Evolutionary conservation across 2,888 invertebrate genomes (phyloP), one percentile per base, ranked within the genome.

Genomic region (Phrixothrix hirtus): DNA sequence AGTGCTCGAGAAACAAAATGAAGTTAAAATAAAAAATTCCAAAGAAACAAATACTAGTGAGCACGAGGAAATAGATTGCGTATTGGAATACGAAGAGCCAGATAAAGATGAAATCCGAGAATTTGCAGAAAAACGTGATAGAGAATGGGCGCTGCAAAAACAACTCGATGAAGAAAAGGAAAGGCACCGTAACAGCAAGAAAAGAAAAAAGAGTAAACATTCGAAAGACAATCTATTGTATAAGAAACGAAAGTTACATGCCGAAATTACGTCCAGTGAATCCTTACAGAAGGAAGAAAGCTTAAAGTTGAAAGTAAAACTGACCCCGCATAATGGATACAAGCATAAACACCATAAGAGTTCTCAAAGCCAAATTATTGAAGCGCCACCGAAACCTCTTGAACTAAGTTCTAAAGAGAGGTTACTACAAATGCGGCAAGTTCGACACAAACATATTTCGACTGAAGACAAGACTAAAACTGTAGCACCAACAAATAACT

Each of bases 181-280:
- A 1, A 58, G 63, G 12, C 67, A 68, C 36, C 70, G 71, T 38
- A 60, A 77, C 12, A 79, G 78, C 52, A 81, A 80, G 63, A 81
- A 81, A 64, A 72, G 81, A 17, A 82, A 81, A 64, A 82, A 82
- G 72, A 75, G 66, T 42, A 81, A 81, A 63, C 81, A 82, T 64
- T 81, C 81, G 1, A 80, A 79, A 64, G 78, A 78, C 50, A 76
- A 79, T 13, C 69, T 65, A n/a, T 59, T 66, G 17, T 70, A 73
- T 21, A 81, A 81, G 57, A 76, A 80, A 25, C 69, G 79, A 30
- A 81, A 81, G 64, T 60, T 81, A n/a, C 81, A 81, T 60, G 81
- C 81, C 0, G 81, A 81, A 61, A 81, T 81, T 36, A 75, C 76
- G 1, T 68, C 72, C 2, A 73, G 71, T 44, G 63, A 63, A 31